Evolutionary conservation across 2,888 invertebrate species (phyloP).

Genomic region (Aplocera efformata): DNA sequence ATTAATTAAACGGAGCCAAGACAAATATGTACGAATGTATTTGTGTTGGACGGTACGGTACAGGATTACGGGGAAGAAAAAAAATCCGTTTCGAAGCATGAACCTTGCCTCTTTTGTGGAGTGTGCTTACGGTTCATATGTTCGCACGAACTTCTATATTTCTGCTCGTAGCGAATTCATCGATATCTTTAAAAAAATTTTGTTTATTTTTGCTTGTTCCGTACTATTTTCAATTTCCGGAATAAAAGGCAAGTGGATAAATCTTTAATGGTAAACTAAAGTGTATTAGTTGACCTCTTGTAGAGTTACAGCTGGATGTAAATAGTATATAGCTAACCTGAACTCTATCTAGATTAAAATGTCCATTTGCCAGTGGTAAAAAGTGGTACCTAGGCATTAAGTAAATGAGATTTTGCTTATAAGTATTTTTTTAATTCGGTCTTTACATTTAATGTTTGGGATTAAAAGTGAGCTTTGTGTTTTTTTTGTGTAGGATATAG

Average conservation of each 20-base stretch:
- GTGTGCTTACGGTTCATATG: background rate
- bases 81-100: constrained; percentile 27
- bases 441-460: too few species aligned
- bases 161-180: background rate
- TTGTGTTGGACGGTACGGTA: constrained; percentile 59
- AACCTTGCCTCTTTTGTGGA: constrained; percentile 11
- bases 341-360: too few species aligned
- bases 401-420: too few species aligned
- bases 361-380: too few species aligned
- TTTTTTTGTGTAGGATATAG: too few species aligned
- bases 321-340: background rate
- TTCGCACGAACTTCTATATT: background rate
- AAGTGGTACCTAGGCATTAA: too few species aligned
- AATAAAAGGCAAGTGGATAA: background rate
- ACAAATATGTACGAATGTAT: constrained; percentile 76
- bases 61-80: constrained; percentile 38
- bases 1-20: constrained; percentile 78
- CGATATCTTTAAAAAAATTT: background rate
- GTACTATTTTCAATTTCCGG: background rate
- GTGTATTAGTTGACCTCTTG: background rate
- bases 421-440: too few species aligned
- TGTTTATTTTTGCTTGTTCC: background rate
- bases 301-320: background rate
- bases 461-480: too few species aligned
- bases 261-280: constrained; percentile 1